These are phyloP conservation scores for Nomada fucata DNA, from an alignment of 2,888 invertebrate genomes.

Conservation along the genomic window DNA sequence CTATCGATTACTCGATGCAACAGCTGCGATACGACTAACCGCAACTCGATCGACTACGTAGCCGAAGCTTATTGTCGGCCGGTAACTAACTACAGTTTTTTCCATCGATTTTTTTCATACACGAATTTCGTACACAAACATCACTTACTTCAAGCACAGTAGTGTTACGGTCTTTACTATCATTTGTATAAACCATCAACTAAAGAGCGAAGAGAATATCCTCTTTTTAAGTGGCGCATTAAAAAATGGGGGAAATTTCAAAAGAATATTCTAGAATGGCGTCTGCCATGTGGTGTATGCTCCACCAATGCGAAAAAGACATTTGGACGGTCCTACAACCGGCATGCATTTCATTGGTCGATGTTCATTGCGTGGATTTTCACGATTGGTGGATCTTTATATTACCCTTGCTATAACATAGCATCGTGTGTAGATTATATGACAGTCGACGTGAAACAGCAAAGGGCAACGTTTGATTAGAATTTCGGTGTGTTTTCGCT, in stretches of 20 bases:
- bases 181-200: neutral
- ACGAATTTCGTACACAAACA: neutral
- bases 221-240: neutral
- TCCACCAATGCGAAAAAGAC: conserved; percentile 74
- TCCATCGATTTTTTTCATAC: neutral
- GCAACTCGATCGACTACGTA: no score
- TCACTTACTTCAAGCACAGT: neutral
- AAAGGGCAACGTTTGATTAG: conserved; percentile 24
- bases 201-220: neutral
- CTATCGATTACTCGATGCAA: no score
- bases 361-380: conserved; percentile 77
- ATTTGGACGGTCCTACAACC: conserved; percentile 75
- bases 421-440: conserved; percentile 50
- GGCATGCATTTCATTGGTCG: conserved; percentile 73
- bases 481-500: conserved; percentile 9
- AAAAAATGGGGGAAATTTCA: neutral
- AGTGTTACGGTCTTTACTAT: neutral
- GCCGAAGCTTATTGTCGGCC: neutral
- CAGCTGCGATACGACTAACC: no score
- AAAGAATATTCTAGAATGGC: conserved; percentile 71
- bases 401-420: conserved; percentile 54
- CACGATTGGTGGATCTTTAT: conserved; percentile 72
- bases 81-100: neutral
- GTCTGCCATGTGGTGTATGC: conserved; percentile 24
- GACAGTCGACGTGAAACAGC: conserved; percentile 76